These are phyloP conservation scores for Calephelis perditalis DNA, from an alignment of 2,888 invertebrate species.

Conservation along the genomic window DNA sequence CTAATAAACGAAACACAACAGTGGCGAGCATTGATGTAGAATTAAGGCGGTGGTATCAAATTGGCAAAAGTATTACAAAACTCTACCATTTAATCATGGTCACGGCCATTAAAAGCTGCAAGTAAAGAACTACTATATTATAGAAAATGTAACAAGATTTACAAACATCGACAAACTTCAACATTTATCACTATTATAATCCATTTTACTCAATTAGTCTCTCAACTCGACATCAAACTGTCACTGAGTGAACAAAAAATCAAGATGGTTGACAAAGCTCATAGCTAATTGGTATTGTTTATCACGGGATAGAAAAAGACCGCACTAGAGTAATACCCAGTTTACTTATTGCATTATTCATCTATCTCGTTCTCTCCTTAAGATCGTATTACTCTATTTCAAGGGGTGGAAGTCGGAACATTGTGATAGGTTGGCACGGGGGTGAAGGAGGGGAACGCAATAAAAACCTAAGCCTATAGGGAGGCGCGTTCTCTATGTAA, in stretches of 20 bases:
- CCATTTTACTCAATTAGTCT: too few species aligned
- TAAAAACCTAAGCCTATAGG: conserved; percentile 64
- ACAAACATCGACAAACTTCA: too few species aligned
- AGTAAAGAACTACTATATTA: too few species aligned
- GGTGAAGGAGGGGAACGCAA: conserved; percentile 44
- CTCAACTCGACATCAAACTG: too few species aligned
- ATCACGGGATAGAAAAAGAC: conserved; percentile 7
- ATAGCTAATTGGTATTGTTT: conserved; percentile 11
- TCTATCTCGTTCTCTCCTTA: conserved; percentile 49
- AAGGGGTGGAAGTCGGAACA: conserved; percentile 39
- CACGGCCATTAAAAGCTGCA: too few species aligned
- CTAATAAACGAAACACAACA: too few species aligned
- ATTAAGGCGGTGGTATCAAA: too few species aligned
- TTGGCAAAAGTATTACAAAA: too few species aligned
- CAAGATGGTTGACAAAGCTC: conserved; percentile 9
- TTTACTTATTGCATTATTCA: conserved; percentile 36
- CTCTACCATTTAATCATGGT: too few species aligned
- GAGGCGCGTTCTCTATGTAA: conserved; percentile 23
- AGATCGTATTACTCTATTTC: conserved; percentile 39
- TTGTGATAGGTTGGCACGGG: conserved; percentile 46
- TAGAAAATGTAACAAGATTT: too few species aligned
- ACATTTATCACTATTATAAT: too few species aligned
- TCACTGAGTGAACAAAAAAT: conserved; percentile 3
- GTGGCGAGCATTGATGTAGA: too few species aligned
- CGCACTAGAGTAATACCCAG: conserved; percentile 27